These are phyloP conservation scores for Octodon degus DNA, from an alignment of 2,113 vertebrate genomes.

Conservation along the genomic window DNA sequence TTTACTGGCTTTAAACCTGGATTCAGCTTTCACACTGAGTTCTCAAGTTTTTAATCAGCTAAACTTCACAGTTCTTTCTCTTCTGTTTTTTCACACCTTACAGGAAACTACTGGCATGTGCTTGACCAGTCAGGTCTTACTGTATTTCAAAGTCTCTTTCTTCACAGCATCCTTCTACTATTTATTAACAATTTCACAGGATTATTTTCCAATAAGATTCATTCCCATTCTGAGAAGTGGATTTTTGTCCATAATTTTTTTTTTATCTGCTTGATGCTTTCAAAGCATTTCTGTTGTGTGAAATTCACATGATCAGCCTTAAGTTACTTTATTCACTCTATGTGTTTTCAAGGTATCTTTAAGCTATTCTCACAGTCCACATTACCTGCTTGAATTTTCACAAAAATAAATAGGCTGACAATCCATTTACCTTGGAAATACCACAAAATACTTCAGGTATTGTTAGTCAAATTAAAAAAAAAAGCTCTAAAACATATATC, in stretches of 20 bases:
- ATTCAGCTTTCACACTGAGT: not conserved
- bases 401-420: not conserved
- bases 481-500: not conserved
- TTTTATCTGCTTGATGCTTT: not conserved
- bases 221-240: not conserved
- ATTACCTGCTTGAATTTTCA: not conserved
- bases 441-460: not conserved
- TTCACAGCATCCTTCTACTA: not conserved
- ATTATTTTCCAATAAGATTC: not conserved
- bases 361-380: not conserved
- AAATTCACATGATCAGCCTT: not conserved
- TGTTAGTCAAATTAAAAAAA: not conserved
- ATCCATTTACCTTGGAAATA: not conserved
- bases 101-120: not conserved
- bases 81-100: not conserved
- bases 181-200: not conserved
- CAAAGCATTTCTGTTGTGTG: not conserved
- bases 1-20: conserved; percentile 19
- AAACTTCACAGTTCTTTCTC: not conserved
- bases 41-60: not conserved
- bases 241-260: not conserved
- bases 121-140: not conserved
- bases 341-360: not conserved
- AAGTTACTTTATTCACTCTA: not conserved
- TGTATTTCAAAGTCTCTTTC: not conserved